These are phyloP conservation scores for Tineola bisselliella DNA, from an alignment of 2,888 invertebrate species.

Conservation along the genomic window DNA sequence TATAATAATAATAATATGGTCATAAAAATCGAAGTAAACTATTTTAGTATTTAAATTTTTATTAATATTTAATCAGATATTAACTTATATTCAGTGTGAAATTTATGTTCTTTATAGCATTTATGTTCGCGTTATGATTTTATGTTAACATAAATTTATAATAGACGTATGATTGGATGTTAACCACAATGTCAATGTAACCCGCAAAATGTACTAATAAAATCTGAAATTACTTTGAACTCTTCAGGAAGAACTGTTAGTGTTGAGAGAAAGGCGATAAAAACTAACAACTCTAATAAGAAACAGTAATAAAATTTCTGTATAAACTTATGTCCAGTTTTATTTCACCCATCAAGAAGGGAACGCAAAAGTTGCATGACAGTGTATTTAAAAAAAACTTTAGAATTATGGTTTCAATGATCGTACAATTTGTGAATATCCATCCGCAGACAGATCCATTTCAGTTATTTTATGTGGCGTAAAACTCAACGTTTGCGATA, in stretches of 20 bases:
- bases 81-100: too few relatives aligned
- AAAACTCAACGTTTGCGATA: background rate
- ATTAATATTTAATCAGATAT: too few relatives aligned
- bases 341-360: background rate
- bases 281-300: conserved; percentile 12
- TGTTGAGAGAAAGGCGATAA: background rate
- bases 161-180: background rate
- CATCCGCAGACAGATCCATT: background rate
- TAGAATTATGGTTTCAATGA: background rate
- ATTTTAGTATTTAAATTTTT: too few relatives aligned
- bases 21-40: too few relatives aligned
- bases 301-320: conserved; percentile 6
- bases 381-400: too few relatives aligned
- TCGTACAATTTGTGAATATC: background rate
- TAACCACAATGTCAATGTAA: background rate
- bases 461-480: background rate
- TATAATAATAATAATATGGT: too few relatives aligned
- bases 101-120: too few relatives aligned
- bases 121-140: too few relatives aligned
- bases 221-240: background rate
- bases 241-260: background rate
- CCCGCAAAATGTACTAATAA: background rate
- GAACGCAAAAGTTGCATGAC: background rate
- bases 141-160: background rate
- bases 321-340: conserved; percentile 5